These are phyloP conservation scores for Argyresthia albistria DNA, from an alignment of 2,888 invertebrate species.

Conservation along the genomic window DNA sequence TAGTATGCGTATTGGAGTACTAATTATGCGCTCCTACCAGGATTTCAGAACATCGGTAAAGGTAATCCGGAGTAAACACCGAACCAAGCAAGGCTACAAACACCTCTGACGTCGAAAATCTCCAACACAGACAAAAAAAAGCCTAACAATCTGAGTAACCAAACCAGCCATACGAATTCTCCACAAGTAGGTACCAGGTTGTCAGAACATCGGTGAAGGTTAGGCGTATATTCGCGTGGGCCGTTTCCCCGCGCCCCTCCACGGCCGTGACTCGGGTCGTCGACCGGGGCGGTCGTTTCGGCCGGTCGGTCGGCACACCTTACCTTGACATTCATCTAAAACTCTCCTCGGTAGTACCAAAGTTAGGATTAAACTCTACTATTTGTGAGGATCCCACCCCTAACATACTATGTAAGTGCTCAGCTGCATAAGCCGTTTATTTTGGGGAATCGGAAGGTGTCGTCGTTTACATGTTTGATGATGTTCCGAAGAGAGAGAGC, in stretches of 20 bases:
- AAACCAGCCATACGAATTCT: background rate
- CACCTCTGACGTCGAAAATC: no score
- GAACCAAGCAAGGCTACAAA: no score
- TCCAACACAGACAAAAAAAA: no score
- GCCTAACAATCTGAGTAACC: no score
- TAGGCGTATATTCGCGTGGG: slow-evolving; percentile 66
- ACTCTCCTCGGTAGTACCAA: slow-evolving; percentile 18
- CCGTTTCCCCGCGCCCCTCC: slow-evolving; percentile 40
- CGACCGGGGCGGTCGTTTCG: slow-evolving; percentile 64
- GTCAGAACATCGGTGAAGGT: slow-evolving; percentile 49
- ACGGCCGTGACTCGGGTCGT: slow-evolving; percentile 36
- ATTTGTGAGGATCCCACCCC: no score
- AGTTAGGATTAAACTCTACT: background rate
- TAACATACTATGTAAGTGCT: no score
- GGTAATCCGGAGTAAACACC: background rate
- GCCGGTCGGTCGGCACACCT: slow-evolving; percentile 56
- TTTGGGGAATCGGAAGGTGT: background rate
- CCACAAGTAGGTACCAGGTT: slow-evolving; percentile 42
- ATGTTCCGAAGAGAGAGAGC: no score
- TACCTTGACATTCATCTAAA: slow-evolving; percentile 72
- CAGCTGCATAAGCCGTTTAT: background rate
- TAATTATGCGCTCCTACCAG: no score
- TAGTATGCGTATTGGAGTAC: no score
- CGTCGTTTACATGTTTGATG: no score
- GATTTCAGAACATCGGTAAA: no score